A percentile compares a stretch with the other conserved stretches of the same genome.
Evolutionary conservation across 2,888 invertebrate species (phyloP).

Genomic region (Dicycla oo): DNA sequence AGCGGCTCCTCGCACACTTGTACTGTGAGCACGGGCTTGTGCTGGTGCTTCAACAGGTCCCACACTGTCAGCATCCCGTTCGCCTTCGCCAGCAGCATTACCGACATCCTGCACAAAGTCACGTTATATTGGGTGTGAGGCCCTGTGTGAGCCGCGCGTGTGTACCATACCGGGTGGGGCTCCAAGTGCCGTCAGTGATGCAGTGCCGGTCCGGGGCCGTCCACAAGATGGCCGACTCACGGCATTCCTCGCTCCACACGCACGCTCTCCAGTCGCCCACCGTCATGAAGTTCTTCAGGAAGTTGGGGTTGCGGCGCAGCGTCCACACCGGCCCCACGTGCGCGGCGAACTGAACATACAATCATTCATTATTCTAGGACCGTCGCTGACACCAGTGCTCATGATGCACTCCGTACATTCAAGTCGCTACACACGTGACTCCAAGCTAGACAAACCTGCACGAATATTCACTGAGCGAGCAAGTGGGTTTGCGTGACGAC

Average conservation of each 20-base stretch:
- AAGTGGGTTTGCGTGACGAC: too few species aligned
- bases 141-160: slow-evolving; percentile 91
- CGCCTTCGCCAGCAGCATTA: slow-evolving; percentile 94
- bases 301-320: slow-evolving; percentile 95
- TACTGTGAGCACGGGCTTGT: slow-evolving; percentile 93
- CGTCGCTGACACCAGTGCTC: background rate
- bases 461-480: too few species aligned
- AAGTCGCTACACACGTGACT: background rate
- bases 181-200: slow-evolving; percentile 95
- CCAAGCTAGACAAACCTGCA: too few species aligned
- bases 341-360: slow-evolving; percentile 87
- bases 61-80: slow-evolving; percentile 95
- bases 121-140: slow-evolving; percentile 93
- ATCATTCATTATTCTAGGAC: background rate
- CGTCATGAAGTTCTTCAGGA: slow-evolving; percentile 97
- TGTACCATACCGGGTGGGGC: slow-evolving; percentile 92
- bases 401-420: background rate
- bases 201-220: slow-evolving; percentile 90
- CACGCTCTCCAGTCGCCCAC: slow-evolving; percentile 98
- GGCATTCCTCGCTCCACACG: slow-evolving; percentile 98
- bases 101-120: slow-evolving; percentile 91
- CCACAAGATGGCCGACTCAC: slow-evolving; percentile 97
- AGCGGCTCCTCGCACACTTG: slow-evolving; percentile 86
- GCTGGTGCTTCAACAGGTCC: slow-evolving; percentile 96
- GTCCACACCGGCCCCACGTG: slow-evolving; percentile 98